These are phyloP conservation scores for Coregonus suidteri DNA, from an alignment of 2,797 vertebrate species.

Conservation along the genomic window DNA sequence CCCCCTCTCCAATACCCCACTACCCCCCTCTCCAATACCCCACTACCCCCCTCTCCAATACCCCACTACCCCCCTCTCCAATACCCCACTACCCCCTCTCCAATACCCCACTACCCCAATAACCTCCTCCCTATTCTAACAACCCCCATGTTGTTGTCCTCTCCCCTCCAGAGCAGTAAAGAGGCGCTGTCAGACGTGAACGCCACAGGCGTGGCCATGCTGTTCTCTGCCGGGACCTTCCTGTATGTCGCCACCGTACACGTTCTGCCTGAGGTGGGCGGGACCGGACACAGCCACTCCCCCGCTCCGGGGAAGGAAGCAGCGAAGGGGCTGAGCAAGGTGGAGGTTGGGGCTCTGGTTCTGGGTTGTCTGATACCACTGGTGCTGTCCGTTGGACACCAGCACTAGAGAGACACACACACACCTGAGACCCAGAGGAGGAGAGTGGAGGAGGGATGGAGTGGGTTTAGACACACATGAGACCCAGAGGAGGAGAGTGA, in stretches of 20 bases:
- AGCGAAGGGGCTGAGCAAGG: constrained; percentile 91
- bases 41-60: no score
- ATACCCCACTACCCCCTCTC: no score
- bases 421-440: constrained; percentile 5
- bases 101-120: no score
- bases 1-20: no score
- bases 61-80: no score
- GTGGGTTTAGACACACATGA: not conserved
- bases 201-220: constrained; percentile 97
- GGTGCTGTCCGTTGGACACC: constrained; percentile 92
- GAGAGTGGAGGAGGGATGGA: constrained; percentile 10
- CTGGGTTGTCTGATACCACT: constrained; percentile 95
- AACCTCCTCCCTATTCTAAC: not conserved
- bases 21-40: no score
- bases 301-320: constrained; percentile 76
- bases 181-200: constrained; percentile 96
- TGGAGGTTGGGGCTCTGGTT: constrained; percentile 91
- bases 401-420: constrained; percentile 79
- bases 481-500: no score
- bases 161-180: constrained; percentile 89
- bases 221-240: constrained; percentile 98
- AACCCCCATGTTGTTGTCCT: not conserved
- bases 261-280: constrained; percentile 96
- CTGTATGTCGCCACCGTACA: constrained; percentile 98
- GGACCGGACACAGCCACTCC: constrained; percentile 89